phyloP scores from a whole-genome alignment of 2,888 invertebrate genomes.

The Slavum lentiscoides region DNA sequence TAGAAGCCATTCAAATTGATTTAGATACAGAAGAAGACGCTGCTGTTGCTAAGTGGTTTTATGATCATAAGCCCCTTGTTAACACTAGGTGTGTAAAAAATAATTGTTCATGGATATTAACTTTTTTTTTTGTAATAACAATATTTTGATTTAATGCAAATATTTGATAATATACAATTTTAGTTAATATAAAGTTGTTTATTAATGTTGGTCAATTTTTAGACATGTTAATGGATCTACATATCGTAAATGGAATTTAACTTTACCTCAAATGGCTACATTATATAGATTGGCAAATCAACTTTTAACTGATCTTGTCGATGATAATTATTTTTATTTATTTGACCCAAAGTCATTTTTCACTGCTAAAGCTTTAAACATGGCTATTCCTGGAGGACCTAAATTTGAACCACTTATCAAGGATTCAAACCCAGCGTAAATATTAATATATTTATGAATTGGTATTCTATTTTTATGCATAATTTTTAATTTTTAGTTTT shows the following conservation, averaged over 20 bases:
- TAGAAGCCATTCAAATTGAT: conserved; percentile 98
- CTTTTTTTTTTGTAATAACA: too few species aligned
- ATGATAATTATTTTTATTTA: conserved; percentile 97
- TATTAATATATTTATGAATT: conserved; percentile 39
- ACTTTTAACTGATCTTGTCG: conserved; percentile 94
- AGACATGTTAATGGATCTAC: conserved; percentile 94
- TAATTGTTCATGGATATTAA: neutral
- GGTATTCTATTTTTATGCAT: neutral
- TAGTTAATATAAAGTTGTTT: neutral
- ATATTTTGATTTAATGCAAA: too few species aligned
- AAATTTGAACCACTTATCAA: conserved; percentile 99
- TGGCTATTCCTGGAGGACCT: conserved; percentile 99
- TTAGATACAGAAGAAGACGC: conserved; percentile 92
- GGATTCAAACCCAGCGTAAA: conserved; percentile 90
- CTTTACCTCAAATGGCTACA: conserved; percentile 96
- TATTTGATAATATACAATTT: too few species aligned
- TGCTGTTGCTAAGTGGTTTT: conserved; percentile 94
- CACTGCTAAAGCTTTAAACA: conserved; percentile 98
- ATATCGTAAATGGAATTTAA: conserved; percentile 94
- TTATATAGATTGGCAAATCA: conserved; percentile 97
- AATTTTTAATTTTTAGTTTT: conserved; percentile 55
- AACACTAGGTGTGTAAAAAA: conserved; percentile 71
- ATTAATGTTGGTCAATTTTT: conserved; percentile 17
- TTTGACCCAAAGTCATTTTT: conserved; percentile 99
- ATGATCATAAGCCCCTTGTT: conserved; percentile 94